Evolutionary conservation across 2,797 vertebrate genomes (phyloP), one percentile per base, ranked within the genome.

Genomic region (Gorsachius magnificus): DNA sequence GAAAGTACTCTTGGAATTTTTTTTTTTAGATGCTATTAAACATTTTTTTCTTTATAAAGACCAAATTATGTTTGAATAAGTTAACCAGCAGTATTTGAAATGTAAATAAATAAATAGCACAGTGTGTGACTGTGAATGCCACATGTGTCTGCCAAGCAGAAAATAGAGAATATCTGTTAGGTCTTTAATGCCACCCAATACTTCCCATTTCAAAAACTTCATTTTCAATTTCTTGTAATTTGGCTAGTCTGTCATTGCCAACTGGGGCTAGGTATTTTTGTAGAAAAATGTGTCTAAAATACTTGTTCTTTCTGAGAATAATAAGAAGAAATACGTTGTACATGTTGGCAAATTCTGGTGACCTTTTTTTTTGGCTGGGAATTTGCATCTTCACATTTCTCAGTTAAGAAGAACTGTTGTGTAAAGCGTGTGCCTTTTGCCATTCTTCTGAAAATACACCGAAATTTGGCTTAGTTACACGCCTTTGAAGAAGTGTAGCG

Each of bases 91-190:
- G 22, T 71, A 36, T 71, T 54, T 87, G 60, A 53, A 83, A 83
- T 91, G 66, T 74, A 91, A 89, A 68, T 93, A 95, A 94, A 96
- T 86, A 89, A 93, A 75, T 58, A 89, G 57, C 78, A 66, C 56
- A 24, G 13, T 5, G 38, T 43, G 77, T 86, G 80, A 13, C 80
- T 86, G 71, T n/a, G 56, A 80, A 75, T 24, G 41, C 41, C 41
- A 41, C 24, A 10, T 16, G 51, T 76, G 45, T 56, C 61, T 89
- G 72, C 87, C 81, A 91, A 45, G 90, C 64, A 94, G 81, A 90
- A 95, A 95, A 91, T 54, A 83, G 81, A 79, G 28, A 74, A 11
- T 86, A 74, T 83, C 80, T 88, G 71, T 43, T 33, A 35, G 76
- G 60, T 72, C 69, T 48, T 90, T 65, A 45, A 46, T 68, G 66